Base-by-base conservation (phyloP, 2,113 vertebrate genomes). In the Prunella fulvescens region DNA sequence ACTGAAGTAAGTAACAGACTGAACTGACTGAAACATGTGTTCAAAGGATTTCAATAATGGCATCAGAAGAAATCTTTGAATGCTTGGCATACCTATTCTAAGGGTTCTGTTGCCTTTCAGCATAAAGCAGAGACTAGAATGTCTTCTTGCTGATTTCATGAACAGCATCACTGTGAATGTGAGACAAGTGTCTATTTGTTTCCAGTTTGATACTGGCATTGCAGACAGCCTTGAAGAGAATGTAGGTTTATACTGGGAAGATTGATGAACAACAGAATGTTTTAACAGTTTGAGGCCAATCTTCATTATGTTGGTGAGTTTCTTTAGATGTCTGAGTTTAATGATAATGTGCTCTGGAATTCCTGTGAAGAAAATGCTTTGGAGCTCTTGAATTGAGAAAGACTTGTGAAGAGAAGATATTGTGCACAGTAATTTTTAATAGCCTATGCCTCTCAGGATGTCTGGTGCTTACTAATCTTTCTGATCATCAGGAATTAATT, bases 401-500 rank as follows among this genome's bases (percentile, higher is more conserved):
- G 29, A 33, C 23, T 81, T 20, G 4, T 28, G 20, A 80, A 72
- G 19, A 93, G 29, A 86, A 81, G 60, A 83, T 67, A 84, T 4
- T 45, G 31, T 42, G 19, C 58, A 53, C 13, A 73, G 42, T 44
- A 56, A 47, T 76, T 81, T 96, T 94, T 73, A 81, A 95, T 58
- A 72, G 50, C 47, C n/a, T 80, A 6, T 50, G 37, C 62, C 42
- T 94, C 40, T 74, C 57, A 81, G 78, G 48, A 69, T 87, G 69
- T 58, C 90, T 95, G 53, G 40, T 37, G n/a, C 47, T 89, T 84
- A 73, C 70, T 87, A 78, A 87, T 94, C 81, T 86, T 50, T 70
- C 61, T 79, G 85, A 91, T 91, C 70, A 87, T 33, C 42, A 81
- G 44, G 57, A 93, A 88, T 88, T 94, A 88, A 95, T 91, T 81